Evolutionary conservation across 1,140 invertebrate species (phyloP).

Genomic region (Meloidogyne hapla): DNA sequence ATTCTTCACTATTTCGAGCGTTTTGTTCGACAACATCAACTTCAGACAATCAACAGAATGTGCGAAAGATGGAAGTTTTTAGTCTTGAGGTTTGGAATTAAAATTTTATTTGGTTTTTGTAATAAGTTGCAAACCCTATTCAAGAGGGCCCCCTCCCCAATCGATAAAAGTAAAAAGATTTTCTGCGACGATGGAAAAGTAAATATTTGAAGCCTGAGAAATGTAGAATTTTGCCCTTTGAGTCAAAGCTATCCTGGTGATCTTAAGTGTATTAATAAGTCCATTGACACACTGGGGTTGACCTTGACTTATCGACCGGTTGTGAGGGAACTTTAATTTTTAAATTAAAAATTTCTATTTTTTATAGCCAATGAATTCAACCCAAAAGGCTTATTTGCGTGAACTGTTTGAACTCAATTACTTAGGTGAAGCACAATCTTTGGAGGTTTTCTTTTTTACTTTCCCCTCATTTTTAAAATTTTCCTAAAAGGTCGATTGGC

Average conservation of each 20-base stretch:
- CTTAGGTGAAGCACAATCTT: not conserved
- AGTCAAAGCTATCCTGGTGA: too few species aligned
- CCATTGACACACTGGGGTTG: too few species aligned
- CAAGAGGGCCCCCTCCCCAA: too few species aligned
- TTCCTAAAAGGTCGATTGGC: not conserved
- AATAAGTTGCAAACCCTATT: too few species aligned
- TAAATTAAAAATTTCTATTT: not conserved
- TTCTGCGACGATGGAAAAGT: too few species aligned
- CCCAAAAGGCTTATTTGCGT: slow-evolving; percentile 3
- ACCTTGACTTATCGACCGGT: too few species aligned
- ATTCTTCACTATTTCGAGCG: not conserved
- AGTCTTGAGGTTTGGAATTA: not conserved
- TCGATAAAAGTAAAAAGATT: too few species aligned
- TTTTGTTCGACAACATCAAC: not conserved
- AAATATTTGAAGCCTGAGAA: too few species aligned
- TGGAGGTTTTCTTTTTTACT: not conserved
- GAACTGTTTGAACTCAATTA: not conserved
- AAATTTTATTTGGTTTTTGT: not conserved
- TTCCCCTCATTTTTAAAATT: not conserved
- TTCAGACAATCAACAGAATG: not conserved
- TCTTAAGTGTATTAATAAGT: too few species aligned
- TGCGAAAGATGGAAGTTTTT: not conserved
- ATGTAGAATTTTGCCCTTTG: too few species aligned
- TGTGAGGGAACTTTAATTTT: too few species aligned
- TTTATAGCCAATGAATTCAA: not conserved